Evolutionary conservation across 2,797 vertebrate genomes (phyloP).

Genomic region (Tragopan temminckii): DNA sequence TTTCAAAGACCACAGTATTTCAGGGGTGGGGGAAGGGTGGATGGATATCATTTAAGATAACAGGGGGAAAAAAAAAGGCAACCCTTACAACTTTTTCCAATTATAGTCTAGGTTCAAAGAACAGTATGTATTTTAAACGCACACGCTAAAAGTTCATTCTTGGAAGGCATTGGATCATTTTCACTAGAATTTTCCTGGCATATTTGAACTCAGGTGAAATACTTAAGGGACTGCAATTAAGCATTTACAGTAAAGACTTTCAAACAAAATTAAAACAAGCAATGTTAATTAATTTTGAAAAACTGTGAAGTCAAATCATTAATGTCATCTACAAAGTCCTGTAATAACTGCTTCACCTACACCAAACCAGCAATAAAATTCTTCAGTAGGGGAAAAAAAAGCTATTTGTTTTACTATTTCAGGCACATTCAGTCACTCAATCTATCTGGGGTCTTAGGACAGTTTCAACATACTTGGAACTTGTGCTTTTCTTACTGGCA

Average conservation of each 20-base stretch:
- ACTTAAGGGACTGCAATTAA: not conserved
- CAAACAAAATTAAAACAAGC: not conserved
- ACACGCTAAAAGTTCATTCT: not conserved
- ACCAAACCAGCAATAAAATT: not conserved
- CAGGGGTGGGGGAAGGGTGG: not conserved
- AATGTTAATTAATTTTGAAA: not conserved
- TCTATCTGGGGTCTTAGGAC: not conserved
- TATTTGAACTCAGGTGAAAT: not conserved
- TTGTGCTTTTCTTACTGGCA: accelerated
- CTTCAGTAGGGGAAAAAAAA: not conserved
- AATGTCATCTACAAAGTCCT: not conserved
- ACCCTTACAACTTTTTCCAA: not conserved
- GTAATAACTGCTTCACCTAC: not conserved
- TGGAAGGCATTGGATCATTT: not conserved
- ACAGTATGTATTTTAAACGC: not conserved
- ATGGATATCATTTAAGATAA: not conserved
- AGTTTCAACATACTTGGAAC: not conserved
- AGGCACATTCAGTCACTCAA: not conserved
- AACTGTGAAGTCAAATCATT: not conserved
- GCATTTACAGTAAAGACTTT: not conserved
- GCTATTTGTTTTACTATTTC: not conserved
- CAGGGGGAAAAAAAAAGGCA: not conserved
- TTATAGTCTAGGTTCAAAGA: not conserved
- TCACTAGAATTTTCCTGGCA: not conserved
- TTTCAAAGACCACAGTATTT: not conserved